Conservation (phyloP, 2,113 vertebrate genomes). For the Meles meles region DNA sequence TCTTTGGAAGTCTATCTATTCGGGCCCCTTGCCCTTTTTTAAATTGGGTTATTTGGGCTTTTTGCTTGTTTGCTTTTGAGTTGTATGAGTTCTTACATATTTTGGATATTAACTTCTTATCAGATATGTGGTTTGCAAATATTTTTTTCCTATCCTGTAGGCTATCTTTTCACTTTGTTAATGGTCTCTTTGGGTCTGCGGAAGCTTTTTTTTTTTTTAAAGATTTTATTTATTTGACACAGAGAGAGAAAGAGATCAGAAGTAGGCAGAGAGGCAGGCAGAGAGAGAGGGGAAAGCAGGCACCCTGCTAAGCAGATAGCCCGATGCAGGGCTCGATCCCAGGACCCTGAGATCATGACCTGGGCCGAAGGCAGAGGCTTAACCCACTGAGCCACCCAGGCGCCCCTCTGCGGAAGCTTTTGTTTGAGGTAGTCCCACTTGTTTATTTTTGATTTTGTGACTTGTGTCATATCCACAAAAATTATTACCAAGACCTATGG, state of each 20-base stretch:
- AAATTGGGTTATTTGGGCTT: not conserved
- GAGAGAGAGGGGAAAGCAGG: too few species aligned
- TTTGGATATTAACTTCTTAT: not conserved
- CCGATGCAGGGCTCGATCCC: too few species aligned
- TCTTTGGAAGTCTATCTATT: not conserved
- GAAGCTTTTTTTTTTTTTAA: not conserved
- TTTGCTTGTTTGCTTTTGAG: not conserved
- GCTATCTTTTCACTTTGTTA: not conserved
- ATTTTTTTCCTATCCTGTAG: not conserved
- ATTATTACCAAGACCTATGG: not conserved
- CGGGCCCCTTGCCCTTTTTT: too few species aligned
- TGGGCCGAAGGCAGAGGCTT: too few species aligned
- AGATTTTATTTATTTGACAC: too few species aligned
- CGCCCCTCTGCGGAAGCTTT: not conserved
- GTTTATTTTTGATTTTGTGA: not conserved
- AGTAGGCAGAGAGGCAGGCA: too few species aligned
- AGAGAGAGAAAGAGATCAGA: too few species aligned
- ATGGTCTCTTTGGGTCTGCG: not conserved
- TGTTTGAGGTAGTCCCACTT: not conserved
- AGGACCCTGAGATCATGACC: too few species aligned
- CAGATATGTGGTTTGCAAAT: not conserved
- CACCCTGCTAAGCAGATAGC: too few species aligned
- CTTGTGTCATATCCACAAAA: not conserved
- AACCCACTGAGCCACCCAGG: too few species aligned
- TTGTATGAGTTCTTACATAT: not conserved